Percentiles rank a stretch among this genome's conserved stretches.
phyloP scores from a whole-genome alignment of 2,888 invertebrate species.

The Drosophila leonis region DNA sequence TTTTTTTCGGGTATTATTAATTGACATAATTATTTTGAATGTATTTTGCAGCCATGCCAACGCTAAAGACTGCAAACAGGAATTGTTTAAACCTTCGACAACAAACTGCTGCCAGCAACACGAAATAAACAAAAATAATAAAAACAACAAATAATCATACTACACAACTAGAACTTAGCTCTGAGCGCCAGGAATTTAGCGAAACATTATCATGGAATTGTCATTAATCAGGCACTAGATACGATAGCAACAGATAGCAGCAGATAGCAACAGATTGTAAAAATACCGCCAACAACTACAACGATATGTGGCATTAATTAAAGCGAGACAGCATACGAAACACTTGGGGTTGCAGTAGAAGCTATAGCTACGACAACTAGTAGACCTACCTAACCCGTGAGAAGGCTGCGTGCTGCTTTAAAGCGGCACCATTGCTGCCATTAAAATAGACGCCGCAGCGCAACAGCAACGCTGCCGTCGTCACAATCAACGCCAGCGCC shows the following conservation, averaged over 20 bases:
- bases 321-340: slow-evolving; percentile 28
- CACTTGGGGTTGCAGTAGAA: slow-evolving; percentile 22
- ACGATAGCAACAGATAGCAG: slow-evolving; percentile 29
- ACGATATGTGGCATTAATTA: slow-evolving; percentile 55
- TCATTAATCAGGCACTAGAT: slow-evolving; percentile 50
- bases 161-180: slow-evolving; percentile 14
- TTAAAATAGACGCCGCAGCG: slow-evolving; percentile 82
- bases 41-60: slow-evolving; percentile 67
- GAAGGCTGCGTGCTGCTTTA: slow-evolving; percentile 75
- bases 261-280: slow-evolving; percentile 24
- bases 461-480: slow-evolving; percentile 81
- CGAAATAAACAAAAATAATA: slow-evolving; percentile 5
- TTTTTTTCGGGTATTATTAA: slow-evolving; percentile 23
- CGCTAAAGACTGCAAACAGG: slow-evolving; percentile 74
- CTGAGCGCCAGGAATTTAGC: slow-evolving; percentile 42
- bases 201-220: slow-evolving; percentile 69
- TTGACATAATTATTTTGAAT: slow-evolving; percentile 47
- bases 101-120: slow-evolving; percentile 65
- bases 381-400: slow-evolving; percentile 41
- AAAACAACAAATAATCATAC: slow-evolving; percentile 5
- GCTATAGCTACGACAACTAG: slow-evolving; percentile 26
- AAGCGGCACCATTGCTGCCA: slow-evolving; percentile 82
- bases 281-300: slow-evolving; percentile 25
- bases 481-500: slow-evolving; percentile 79
- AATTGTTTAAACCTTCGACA: slow-evolving; percentile 68